Evolutionary conservation across 2,797 vertebrate genomes (phyloP).

Genomic region (Urocyon cinereoargenteus): DNA sequence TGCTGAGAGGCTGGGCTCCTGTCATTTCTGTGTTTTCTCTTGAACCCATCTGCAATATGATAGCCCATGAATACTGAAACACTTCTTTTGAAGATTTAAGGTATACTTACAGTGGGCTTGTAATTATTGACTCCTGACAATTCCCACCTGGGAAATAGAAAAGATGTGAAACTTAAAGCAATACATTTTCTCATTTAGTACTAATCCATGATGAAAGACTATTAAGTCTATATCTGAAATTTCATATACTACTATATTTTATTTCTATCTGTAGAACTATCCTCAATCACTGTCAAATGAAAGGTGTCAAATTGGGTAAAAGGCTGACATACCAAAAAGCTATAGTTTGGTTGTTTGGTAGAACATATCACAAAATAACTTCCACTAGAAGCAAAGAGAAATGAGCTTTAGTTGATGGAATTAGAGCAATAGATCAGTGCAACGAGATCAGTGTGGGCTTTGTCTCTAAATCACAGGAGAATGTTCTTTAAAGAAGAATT

Average conservation of each 20-base stretch:
- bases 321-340: background rate
- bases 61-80: background rate
- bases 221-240: background rate
- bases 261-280: constrained; percentile 6
- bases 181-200: background rate
- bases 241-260: background rate
- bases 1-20: background rate
- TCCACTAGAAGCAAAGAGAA: background rate
- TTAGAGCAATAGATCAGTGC: background rate
- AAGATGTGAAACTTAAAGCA: background rate
- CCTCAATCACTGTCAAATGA: background rate
- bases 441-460: background rate
- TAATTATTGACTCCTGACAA: background rate
- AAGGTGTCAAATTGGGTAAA: background rate
- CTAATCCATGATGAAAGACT: background rate
- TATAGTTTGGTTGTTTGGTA: background rate
- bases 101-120: background rate
- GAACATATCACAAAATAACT: background rate
- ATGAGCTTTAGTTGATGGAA: background rate
- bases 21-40: background rate
- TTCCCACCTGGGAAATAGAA: background rate
- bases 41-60: background rate
- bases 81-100: background rate
- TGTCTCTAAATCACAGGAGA: background rate
- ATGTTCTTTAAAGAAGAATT: background rate